Evolutionary conservation across 2,888 invertebrate genomes (phyloP), one percentile per base, ranked within the genome.

Genomic region (Luperina nickerlii): DNA sequence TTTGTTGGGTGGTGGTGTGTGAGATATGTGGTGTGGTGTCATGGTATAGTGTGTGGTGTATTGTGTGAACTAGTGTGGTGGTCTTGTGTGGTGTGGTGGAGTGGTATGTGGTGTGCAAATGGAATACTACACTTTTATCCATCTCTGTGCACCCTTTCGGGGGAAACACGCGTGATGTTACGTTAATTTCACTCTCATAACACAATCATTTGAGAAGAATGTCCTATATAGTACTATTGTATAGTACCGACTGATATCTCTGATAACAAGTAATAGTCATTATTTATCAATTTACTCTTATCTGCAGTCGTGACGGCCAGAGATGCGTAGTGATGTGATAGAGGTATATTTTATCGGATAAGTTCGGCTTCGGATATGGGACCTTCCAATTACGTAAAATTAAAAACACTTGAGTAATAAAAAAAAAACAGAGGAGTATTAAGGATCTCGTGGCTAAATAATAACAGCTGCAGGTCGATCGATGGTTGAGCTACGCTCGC

Each of bases 301-400:
- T 80, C 76, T 54, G 9, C 3, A 4, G 1, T 57, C n/a, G 57
- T 18, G 48, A 13, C 45, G 32, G 62, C 9, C 0, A 9, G 27
- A 15, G 48, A 72, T 32, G 48, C 1, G n/a, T 74, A 74, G 81
- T 54, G 81, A 32, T 79, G 81, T 15, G 74, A n/a, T 11, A n/a
- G 6, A 20, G 32, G 42, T 45, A 18, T 42, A 51, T 32, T 15
- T 74, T 74, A 27, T 51, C 51, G n/a, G 32, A 32, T 15, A 13
- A 45, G 1, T 51, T 48, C 48, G 62, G 62, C 62, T 72, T n/a
- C 45, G 3, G 45, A 45, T 45, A 45, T 45, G n/a, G n/a, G 11
- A 38, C n/a, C 24, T 54, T 54, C 0, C 15, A 24, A 15, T 38
- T n/a, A 54, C 24, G 24, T 51, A 1, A 20, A 69, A 51, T 68